Evolutionary conservation across 2,113 vertebrate genomes (phyloP).

Genomic region (Pachypanchax playfairii): DNA sequence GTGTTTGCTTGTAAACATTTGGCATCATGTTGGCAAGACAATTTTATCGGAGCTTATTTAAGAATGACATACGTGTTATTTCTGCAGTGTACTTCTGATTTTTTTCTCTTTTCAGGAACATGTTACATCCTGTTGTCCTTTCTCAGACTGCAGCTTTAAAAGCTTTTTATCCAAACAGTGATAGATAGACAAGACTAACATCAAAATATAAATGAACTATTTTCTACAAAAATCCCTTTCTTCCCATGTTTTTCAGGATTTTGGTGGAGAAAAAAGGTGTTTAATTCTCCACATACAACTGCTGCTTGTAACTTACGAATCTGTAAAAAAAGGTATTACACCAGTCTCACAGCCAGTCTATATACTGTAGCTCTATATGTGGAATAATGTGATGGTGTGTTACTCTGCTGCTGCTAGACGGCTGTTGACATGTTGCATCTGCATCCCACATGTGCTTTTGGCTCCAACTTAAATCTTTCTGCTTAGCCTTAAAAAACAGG

Average conservation of each 20-base stretch:
- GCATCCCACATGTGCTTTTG: neutral
- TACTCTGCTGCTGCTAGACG: neutral
- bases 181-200: neutral
- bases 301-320: too few species aligned
- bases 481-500: neutral
- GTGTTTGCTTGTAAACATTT: constrained; percentile 24
- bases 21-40: constrained; percentile 31
- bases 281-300: neutral
- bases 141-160: constrained; percentile 5
- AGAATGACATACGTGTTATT: constrained; percentile 30
- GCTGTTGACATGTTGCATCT: neutral
- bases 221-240: too few species aligned
- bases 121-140: constrained; percentile 21
- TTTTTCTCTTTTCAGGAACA: constrained; percentile 11
- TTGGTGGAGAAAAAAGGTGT: neutral
- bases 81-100: constrained; percentile 6
- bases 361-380: too few species aligned
- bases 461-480: neutral
- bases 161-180: constrained; percentile 28
- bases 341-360: too few species aligned
- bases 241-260: neutral
- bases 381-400: too few species aligned
- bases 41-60: constrained; percentile 32
- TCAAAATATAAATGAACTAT: neutral
- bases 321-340: too few species aligned